Percentiles rank a stretch among this genome's conserved stretches.
phyloP scores from a whole-genome alignment of 2,888 invertebrate genomes.

The Cordilura impudica region DNA sequence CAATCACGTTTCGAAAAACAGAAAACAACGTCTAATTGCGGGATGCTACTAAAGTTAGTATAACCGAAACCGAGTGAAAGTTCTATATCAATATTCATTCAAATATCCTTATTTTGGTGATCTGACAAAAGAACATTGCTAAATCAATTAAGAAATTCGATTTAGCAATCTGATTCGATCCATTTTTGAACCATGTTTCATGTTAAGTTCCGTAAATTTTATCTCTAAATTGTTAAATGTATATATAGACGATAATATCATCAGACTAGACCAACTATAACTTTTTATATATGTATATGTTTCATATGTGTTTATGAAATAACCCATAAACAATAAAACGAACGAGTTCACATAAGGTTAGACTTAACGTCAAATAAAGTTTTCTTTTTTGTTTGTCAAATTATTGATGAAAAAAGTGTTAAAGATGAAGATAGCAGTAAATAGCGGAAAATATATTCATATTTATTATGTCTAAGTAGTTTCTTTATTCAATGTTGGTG shows the following conservation, averaged over 20 bases:
- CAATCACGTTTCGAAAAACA: no score
- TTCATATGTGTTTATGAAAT: background rate
- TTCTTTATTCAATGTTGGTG: slow-evolving; percentile 3
- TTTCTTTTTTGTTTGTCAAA: slow-evolving; percentile 45
- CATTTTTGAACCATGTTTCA: background rate
- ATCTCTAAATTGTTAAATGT: no score
- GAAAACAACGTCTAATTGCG: no score
- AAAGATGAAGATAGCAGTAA: background rate
- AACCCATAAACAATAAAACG: background rate
- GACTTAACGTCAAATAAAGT: slow-evolving; percentile 45
- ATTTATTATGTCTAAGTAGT: slow-evolving; percentile 24
- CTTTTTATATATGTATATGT: background rate
- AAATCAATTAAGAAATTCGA: no score
- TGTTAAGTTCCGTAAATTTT: background rate
- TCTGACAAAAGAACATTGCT: no score
- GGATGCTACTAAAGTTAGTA: no score
- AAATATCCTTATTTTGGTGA: no score
- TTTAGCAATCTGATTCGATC: no score
- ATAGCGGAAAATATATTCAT: slow-evolving; percentile 22
- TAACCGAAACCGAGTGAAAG: no score
- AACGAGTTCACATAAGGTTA: slow-evolving; percentile 33
- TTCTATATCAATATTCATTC: no score
- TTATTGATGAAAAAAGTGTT: slow-evolving; percentile 46
- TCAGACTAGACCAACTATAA: no score
- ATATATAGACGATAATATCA: no score